A percentile compares a stretch with the other conserved stretches of the same genome.
Evolutionary conservation across 1,140 invertebrate genomes (phyloP).

Genomic region (Neomicropteryx cornuta): DNA sequence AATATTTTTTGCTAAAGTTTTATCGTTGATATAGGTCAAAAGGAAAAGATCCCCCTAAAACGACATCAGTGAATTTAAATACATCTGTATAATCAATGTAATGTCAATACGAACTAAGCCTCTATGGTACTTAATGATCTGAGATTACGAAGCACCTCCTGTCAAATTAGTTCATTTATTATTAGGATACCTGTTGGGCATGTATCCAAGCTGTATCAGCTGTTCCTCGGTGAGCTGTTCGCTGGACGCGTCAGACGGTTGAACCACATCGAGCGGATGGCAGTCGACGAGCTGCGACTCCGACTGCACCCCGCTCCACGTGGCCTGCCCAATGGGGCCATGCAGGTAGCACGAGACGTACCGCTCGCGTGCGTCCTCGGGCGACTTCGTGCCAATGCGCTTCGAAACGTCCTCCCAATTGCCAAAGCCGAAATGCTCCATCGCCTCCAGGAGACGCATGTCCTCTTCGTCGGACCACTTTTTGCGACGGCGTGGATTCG

Average conservation of each 20-base stretch:
- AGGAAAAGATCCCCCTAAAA: too few species aligned
- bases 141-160: too few species aligned
- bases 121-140: too few species aligned
- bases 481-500: too few species aligned
- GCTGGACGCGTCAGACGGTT: conserved; percentile 47
- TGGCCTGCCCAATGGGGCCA: conserved; percentile 61
- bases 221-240: conserved; percentile 57
- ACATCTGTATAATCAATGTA: too few species aligned
- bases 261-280: conserved; percentile 52
- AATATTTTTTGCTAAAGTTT: too few species aligned
- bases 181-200: too few species aligned
- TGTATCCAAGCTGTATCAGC: too few species aligned
- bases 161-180: too few species aligned
- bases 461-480: conserved; percentile 68
- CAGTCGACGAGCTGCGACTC: conserved; percentile 53
- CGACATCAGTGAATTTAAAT: too few species aligned
- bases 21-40: too few species aligned
- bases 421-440: conserved; percentile 74
- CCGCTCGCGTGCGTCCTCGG: conserved; percentile 63
- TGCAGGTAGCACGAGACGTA: conserved; percentile 62
- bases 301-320: conserved; percentile 45
- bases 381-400: conserved; percentile 53
- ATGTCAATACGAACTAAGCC: too few species aligned
- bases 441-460: conserved; percentile 61
- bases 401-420: conserved; percentile 67